Conservation (phyloP, 2,113 vertebrate genomes). For the Neolamprologus sp. region DNA sequence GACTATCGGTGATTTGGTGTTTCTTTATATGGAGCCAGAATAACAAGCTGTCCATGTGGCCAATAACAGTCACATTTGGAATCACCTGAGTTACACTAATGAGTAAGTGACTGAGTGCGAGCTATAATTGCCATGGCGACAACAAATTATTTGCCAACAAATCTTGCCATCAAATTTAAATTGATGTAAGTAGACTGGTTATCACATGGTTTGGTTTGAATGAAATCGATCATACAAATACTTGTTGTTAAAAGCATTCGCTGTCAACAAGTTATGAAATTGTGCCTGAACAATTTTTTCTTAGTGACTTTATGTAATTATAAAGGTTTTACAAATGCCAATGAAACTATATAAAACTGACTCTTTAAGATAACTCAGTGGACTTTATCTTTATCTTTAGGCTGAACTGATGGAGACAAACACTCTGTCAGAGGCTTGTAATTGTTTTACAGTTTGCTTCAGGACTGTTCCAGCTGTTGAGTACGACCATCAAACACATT, state of each 20-base stretch:
- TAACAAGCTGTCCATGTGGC: neutral
- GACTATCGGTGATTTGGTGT: neutral
- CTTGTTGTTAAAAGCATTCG: neutral
- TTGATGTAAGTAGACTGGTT: neutral
- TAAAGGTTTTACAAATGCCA: neutral
- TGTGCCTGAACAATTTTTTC: neutral
- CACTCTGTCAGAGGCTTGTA: neutral
- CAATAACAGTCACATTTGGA: neutral
- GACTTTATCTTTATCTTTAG: neutral
- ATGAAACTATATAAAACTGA: neutral
- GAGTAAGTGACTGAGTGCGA: neutral
- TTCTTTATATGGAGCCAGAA: neutral
- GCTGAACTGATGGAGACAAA: neutral
- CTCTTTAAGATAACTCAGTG: neutral
- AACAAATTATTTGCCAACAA: neutral
- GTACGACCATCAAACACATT: constrained; percentile 37
- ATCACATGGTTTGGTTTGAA: neutral
- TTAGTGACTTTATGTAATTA: neutral
- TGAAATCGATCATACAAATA: neutral
- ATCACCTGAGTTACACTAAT: neutral
- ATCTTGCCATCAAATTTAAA: neutral
- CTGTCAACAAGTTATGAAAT: neutral
- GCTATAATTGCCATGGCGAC: neutral
- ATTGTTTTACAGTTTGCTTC: neutral
- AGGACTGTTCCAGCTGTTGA: constrained; percentile 11